Percentiles rank a stretch among this genome's conserved stretches.
Evolutionary conservation across 2,888 invertebrate genomes (phyloP).

Genomic region (Bellardia pandia): DNA sequence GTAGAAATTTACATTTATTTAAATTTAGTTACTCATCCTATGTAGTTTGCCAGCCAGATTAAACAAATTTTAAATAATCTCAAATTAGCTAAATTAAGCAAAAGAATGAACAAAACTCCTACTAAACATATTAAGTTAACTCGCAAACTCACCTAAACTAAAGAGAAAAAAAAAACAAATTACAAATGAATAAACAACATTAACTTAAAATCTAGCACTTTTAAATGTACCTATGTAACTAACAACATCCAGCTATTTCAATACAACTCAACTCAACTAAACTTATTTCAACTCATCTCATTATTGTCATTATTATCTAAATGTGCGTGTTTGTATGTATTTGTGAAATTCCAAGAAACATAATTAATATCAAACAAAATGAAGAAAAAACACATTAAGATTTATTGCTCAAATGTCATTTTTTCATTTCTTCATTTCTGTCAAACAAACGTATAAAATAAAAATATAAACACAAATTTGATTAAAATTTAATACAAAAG

Average conservation of each 20-base stretch:
- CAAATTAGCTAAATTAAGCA: background rate
- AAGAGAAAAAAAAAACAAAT: conserved; percentile 51
- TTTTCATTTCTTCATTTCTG: background rate
- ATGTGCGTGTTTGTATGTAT: conserved; percentile 53
- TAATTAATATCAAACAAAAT: conserved; percentile 1
- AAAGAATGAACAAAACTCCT: conserved; percentile 13
- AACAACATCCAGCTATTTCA: conserved; percentile 23
- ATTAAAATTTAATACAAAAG: conserved; percentile 60
- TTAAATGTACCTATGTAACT: conserved; percentile 59
- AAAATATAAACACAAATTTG: conserved; percentile 43
- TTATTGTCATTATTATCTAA: conserved; percentile 63
- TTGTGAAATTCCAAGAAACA: conserved; percentile 52
- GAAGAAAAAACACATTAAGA: background rate
- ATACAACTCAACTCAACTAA: conserved; percentile 17
- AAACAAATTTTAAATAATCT: conserved; percentile 43
- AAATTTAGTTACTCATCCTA: background rate
- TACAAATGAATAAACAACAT: conserved; percentile 45
- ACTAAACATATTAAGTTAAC: conserved; percentile 18
- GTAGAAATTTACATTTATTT: background rate
- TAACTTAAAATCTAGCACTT: conserved; percentile 61
- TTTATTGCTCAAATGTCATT: conserved; percentile 24
- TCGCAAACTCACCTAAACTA: conserved; percentile 52
- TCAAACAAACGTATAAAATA: background rate
- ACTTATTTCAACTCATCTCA: conserved; percentile 51
- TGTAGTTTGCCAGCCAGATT: background rate